A percentile compares a stretch with the other conserved stretches of the same genome.
Evolutionary conservation across 2,888 invertebrate genomes (phyloP).

Genomic region (Brenthis daphne): DNA sequence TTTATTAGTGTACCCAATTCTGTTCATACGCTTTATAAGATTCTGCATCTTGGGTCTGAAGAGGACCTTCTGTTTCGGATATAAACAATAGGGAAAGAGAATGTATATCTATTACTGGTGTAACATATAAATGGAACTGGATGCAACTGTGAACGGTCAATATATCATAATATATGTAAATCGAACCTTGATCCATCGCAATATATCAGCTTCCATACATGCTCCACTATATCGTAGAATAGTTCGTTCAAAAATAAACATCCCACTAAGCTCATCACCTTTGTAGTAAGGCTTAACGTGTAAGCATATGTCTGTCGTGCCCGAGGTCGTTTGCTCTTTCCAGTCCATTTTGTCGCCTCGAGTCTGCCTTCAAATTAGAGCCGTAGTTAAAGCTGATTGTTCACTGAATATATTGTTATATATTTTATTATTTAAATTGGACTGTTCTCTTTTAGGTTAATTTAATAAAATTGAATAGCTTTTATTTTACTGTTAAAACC

Average conservation of each 20-base stretch:
- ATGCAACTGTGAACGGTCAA: too few relatives aligned
- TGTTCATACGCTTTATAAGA: background rate
- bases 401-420: background rate
- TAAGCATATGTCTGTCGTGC: conserved; percentile 9
- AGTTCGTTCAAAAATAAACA: background rate
- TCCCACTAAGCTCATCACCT: background rate
- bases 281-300: conserved; percentile 1
- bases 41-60: background rate
- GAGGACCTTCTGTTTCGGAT: too few relatives aligned
- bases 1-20: too few relatives aligned
- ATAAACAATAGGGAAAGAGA: too few relatives aligned
- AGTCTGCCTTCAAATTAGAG: conserved; percentile 48
- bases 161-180: too few relatives aligned
- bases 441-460: background rate
- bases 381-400: conserved; percentile 27
- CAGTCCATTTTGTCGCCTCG: conserved; percentile 33
- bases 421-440: conserved; percentile 1
- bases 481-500: background rate
- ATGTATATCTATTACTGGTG: too few relatives aligned
- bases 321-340: conserved; percentile 16
- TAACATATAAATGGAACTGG: too few relatives aligned
- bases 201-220: too few relatives aligned
- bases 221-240: too few relatives aligned
- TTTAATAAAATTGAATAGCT: background rate
- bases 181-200: too few relatives aligned